Base-by-base conservation (phyloP, 2,888 invertebrate genomes). In the Rugalucina vietnamica region DNA sequence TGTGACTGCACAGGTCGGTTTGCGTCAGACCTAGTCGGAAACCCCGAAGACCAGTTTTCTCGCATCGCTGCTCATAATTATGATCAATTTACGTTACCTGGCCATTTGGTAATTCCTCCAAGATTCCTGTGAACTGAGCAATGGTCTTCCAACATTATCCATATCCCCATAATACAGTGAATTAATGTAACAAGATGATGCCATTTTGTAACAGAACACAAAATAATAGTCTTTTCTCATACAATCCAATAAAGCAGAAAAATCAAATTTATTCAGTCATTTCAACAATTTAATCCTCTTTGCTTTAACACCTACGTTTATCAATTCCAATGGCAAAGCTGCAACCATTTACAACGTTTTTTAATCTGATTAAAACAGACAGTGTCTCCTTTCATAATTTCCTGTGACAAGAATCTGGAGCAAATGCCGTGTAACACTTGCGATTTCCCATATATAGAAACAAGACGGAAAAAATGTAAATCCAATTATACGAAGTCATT, bases 121-220 rank as follows among this genome's bases (percentile, higher is more conserved):
- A 5, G 24, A 27, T 10, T 60, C 29, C 29, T 60, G 60, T 27
- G 60, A 24, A 18, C 29, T 27, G 10, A 29, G 5, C 4, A 60
- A 27, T 4, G 60, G 60, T 27, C 60, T 24, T 27, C 60, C 60
- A 27, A 60, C 60, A 29, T 18, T 60, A 5, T 60, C 60, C 60
- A 27, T 60, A 29, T 60, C 70, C n/a, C 49, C 43, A 27, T 71
- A 76, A 65, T 72, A 81, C 81, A 81, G 60, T 4, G 76, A 57
- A 34, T 81, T 81, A 18, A 72, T 27, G 29, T 76, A 73, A 60
- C 60, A 76, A 0, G 76, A 24, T 10, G 81, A 76, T 29, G 76
- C 49, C 81, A 81, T 76, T 24, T 54, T 54, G 54, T 54, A 18
- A 54, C 54, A 54, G n/a, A 54, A 54, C 54, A 54, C 54, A 54